Base-by-base conservation (phyloP, 2,888 invertebrate species). In the Cerceris rybyensis region DNA sequence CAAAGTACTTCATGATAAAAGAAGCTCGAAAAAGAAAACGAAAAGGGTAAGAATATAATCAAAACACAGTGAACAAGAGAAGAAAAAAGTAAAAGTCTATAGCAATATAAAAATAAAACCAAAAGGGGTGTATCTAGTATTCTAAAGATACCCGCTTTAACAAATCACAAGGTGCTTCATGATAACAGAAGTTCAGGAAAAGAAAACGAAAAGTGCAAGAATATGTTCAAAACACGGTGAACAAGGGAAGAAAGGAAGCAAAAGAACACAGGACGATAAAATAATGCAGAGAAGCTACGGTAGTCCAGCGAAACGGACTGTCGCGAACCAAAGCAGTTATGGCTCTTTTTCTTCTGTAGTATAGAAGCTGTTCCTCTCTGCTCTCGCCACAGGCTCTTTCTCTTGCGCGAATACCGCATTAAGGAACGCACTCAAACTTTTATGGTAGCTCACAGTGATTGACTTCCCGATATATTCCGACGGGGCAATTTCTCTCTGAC, bases 241-340 rank as follows among this genome's bases (percentile, higher is more conserved):
- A 42, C 16, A 54, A 41, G 8, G 60, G 60, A 13, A 65, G 17
- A 39, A 28, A 61, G 58, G 52, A 46, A 50, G 55, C 7, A 63
- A 57, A 43, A 28, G 63, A 50, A 46, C 50, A 73, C 49, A 46
- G 50, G 46, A 50, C 64, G 70, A 42, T 50, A 65, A 71, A 52
- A 59, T 50, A 46, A 65, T 66, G 42, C 49, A 39, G 73, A 58
- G 66, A 68, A 55, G 60, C 49, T 60, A 17, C 59, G 49, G 70
- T 61, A 79, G 70, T 54, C 68, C 60, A 41, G 75, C 68, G 80
- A 75, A 80, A 84, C 70, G 80, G 58, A 61, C 80, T 80, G 75
- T 72, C 76, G 75, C 75, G 86, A 84, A 82, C 74, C 85, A 82
- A 84, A 81, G 84, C 83, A 81, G 83, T 85, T 87, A 85, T 82